Evolutionary conservation across 2,888 invertebrate species (phyloP), one percentile per base, ranked within the genome.

Genomic region (Arge pagana): DNA sequence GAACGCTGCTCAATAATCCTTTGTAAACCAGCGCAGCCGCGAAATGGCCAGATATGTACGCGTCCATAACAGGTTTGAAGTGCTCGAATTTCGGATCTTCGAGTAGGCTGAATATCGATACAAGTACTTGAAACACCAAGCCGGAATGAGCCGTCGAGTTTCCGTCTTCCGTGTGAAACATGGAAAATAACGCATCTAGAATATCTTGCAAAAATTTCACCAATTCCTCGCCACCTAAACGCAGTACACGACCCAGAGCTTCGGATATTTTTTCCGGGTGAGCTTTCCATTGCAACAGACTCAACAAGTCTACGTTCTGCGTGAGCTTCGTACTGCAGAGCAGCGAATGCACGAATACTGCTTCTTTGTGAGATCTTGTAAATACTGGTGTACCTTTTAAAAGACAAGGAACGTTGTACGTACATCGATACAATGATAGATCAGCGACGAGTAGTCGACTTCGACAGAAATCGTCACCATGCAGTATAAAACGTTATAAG

Each of bases 291-390:
- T 95, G 91, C 2, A 97, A 79, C 35, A 96, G 77, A 4, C 93
- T 91, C 55, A 96, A 77, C 23, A 96, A 80, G 78, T 96, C 95
- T 67, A 88, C 89, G 71, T 96, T 96, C 77, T 96, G 96, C 0
- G 97, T 96, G 6, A 96, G 80, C 76, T 97, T 97, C n/a, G 96
- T 96, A 16, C 96, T 96, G 75, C 95, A 96, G 18, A 97, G 80
- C 31, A 93, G 75, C 0, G 96, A 94, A 65, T 85, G 86, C 7
- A 96, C 84, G 33, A 85, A 84, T 54, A 95, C 88, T 10, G 85
- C 83, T 78, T 96, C 96, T 74, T 91, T 92, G 57, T 89, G 85
- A 60, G 92, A 93, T 63, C 89, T 82, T 58, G 87, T 85, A 76
- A 91, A 93, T 3, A 72, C 61, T 3, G 71, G 56, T 1, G 63